phyloP scores from a whole-genome alignment of 2,113 vertebrate species.

The Calyptommatus sinebrachiatus region DNA sequence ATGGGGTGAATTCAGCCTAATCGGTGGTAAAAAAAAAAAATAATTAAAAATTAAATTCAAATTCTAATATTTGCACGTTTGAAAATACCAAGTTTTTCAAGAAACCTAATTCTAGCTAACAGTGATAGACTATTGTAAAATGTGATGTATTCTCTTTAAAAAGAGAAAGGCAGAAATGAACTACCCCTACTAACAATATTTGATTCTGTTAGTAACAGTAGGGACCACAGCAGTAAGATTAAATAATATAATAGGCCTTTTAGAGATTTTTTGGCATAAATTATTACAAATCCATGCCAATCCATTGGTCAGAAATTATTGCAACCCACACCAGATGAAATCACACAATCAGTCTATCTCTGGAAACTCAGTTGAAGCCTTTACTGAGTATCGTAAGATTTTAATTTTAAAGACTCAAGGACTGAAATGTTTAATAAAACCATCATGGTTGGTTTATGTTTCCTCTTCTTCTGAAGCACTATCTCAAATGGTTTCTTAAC shows the following conservation, averaged over 20 bases:
- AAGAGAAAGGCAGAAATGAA: too few relatives aligned
- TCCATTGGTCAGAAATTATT: neutral
- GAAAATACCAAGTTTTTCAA: too few relatives aligned
- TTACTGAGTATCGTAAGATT: neutral
- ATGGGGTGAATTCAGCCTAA: too few relatives aligned
- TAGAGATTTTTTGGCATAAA: neutral
- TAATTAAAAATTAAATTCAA: too few relatives aligned
- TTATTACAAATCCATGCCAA: neutral
- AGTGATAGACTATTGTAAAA: too few relatives aligned
- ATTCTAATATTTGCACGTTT: too few relatives aligned
- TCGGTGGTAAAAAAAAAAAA: too few relatives aligned
- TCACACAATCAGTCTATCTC: neutral
- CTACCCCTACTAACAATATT: neutral
- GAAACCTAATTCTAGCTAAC: too few relatives aligned
- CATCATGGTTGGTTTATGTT: constrained; percentile 4
- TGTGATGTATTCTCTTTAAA: too few relatives aligned
- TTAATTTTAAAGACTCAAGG: neutral
- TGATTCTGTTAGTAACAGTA: neutral
- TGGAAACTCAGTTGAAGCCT: neutral
- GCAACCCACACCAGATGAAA: neutral
- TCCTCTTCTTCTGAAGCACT: neutral
- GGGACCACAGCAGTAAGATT: too few relatives aligned
- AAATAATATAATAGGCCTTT: too few relatives aligned
- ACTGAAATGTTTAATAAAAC: neutral
- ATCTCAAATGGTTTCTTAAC: constrained; percentile 15